phyloP scores from a whole-genome alignment of 1,140 invertebrate genomes.

The Calliopsis andreniformis region DNA sequence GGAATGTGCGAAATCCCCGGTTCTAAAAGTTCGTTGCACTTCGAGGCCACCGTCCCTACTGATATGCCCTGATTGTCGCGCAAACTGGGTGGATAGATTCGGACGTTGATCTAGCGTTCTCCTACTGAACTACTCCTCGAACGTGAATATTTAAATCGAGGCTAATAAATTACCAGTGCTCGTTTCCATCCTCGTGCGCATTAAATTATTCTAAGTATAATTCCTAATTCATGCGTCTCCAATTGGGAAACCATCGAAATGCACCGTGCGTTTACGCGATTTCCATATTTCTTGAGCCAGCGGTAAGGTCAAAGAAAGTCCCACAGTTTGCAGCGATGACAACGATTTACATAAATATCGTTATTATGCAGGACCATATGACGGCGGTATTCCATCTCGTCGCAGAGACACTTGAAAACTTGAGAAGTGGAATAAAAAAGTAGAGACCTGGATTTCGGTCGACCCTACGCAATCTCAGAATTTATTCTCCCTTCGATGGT shows the following conservation, averaged over 20 bases:
- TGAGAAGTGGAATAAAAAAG: neutral
- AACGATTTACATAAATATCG: neutral
- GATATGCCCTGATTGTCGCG: constrained; percentile 49
- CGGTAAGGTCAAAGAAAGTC: neutral
- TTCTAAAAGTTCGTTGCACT: constrained; percentile 54
- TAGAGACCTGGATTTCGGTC: neutral
- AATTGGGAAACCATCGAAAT: neutral
- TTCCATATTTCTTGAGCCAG: neutral
- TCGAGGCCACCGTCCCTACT: constrained; percentile 42
- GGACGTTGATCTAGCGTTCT: constrained; percentile 25
- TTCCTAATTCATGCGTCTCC: neutral
- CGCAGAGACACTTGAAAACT: neutral
- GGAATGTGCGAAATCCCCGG: constrained; percentile 48
- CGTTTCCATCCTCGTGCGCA: neutral
- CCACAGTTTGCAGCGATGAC: neutral
- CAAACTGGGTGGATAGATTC: constrained; percentile 42
- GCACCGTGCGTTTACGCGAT: neutral
- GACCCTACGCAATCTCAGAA: neutral
- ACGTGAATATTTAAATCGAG: neutral
- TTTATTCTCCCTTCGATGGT: constrained; percentile 29
- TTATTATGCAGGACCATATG: neutral
- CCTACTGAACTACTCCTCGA: constrained; percentile 14
- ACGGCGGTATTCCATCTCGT: neutral
- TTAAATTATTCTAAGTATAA: neutral
- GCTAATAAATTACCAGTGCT: neutral